Evolutionary conservation across 2,113 vertebrate species (phyloP), one percentile per base, ranked within the genome.

Genomic region (Hypocryptadius cinnamomeus): DNA sequence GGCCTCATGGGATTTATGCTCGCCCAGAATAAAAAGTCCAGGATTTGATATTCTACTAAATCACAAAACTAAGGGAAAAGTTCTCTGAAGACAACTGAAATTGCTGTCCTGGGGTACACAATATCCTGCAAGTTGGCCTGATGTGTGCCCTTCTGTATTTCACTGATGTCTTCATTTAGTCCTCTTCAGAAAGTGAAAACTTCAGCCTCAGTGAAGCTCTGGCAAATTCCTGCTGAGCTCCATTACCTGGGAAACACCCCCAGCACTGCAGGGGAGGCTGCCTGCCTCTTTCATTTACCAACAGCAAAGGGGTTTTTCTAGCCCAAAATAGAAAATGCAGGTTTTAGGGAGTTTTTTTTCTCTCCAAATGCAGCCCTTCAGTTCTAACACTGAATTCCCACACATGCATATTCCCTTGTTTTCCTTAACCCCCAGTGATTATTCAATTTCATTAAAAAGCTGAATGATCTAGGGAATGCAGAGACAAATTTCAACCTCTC

Each of bases 391-490:
- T 14, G 13, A 33, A 45, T 40, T 84, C 42, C 50, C 44, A 63
- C 8, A 37, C 3, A 2, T 8, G 4, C 2, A 20, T 1, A n/a
- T 6, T 35, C 11, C 18, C 17, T 51, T 48, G 17, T 37, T 78
- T 77, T 45, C 60, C 42, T 61, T n/a, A 87, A 44, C 7, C 15
- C 9, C 14, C 15, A 18, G 25, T 21, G 51, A 83, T 77, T 45
- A 66, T 20, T 50, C 25, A 22, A 22, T 77, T 66, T 59, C 83
- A 70, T 47, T 88, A 50, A 86, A 83, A 88, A 59, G 33, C 27
- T 86, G 77, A 61, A 65, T 9, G 31, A 66, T 24, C 31, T 15
- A 27, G 50, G 47, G 47, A 88, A 73, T 28, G 25, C 15, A 83
- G 12, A 6, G 39, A 12, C 68, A 70, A 73, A 42, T 66, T 61